Evolutionary conservation across 2,888 invertebrate genomes (phyloP).

Genomic region (Morpho achilles): DNA sequence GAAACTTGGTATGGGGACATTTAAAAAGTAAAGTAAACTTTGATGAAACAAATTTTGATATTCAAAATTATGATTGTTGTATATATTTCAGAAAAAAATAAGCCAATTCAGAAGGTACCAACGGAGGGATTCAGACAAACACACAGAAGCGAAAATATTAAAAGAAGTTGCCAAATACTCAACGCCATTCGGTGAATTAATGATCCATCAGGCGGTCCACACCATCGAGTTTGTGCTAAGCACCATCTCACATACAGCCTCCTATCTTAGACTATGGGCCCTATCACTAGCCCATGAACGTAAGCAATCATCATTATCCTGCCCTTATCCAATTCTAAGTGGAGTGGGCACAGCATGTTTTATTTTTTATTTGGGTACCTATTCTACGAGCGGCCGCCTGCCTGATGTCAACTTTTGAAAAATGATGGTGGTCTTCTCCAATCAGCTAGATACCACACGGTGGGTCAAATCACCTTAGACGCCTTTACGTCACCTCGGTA

Average conservation of each 20-base stretch:
- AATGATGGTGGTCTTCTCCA: too few species aligned
- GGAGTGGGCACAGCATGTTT: too few species aligned
- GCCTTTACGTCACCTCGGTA: too few species aligned
- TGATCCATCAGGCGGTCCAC: slow-evolving; percentile 91
- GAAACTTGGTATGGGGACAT: too few species aligned
- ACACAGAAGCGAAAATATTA: slow-evolving; percentile 24
- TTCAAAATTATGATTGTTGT: not conserved
- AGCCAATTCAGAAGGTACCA: slow-evolving; percentile 32
- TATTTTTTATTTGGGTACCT: too few species aligned
- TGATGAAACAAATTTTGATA: too few species aligned
- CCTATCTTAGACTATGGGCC: slow-evolving; percentile 94
- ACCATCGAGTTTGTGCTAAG: slow-evolving; percentile 94
- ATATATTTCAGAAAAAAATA: slow-evolving; percentile 32
- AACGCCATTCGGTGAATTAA: slow-evolving; percentile 81
- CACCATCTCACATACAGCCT: slow-evolving; percentile 93
- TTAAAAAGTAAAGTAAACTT: too few species aligned
- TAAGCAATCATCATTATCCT: slow-evolving; percentile 46
- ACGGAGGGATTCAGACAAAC: slow-evolving; percentile 26
- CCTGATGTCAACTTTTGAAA: too few species aligned
- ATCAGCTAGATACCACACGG: too few species aligned
- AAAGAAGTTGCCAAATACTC: slow-evolving; percentile 33
- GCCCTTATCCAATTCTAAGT: too few species aligned
- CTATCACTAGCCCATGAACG: slow-evolving; percentile 92
- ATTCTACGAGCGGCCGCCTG: too few species aligned
- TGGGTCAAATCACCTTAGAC: too few species aligned